Evolutionary conservation across 2,888 invertebrate species (phyloP), one percentile per base, ranked within the genome.

Genomic region (Amiota minor): DNA sequence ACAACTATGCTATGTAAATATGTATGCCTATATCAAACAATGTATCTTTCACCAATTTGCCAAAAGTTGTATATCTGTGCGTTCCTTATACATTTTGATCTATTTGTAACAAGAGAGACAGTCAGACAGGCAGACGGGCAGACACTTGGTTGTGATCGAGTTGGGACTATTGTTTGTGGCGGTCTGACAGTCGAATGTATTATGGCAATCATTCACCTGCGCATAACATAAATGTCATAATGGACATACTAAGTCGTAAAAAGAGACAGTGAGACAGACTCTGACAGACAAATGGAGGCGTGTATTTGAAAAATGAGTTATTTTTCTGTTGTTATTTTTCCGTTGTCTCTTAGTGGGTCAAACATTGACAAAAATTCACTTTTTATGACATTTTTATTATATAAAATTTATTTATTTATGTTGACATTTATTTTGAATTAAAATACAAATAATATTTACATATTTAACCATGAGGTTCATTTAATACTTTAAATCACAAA

Each of bases 41-140:
- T 35, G 35, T 35, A 35, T 35, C 35, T 35, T 35, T 35, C 35
- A 35, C 6, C 81, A 82, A 82, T 79, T 84, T 81, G 81, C 78
- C 86, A 85, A 82, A 71, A 79, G 76, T 76, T 78, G 79, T 80
- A 73, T 82, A 83, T 82, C 81, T 75, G 14, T 75, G 76, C 74
- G 75, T 72, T 35, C 35, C 35, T 35, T 35, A 35, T 35, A 35
- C 35, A 35, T 35, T 84, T 82, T 75, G 74, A 82, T 85, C 82
- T 76, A 35, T n/a, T 23, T 35, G 45, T 6, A 35, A 35, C 35
- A 6, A 8, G 6, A 23, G 2, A 23, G 23, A 23, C 1, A 23
- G 3, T 3, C 1, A 3, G 3, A 23, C 23, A 23, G 23, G 3
- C 3, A 3, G 3, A 35, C 35, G 6, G 35, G 6, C 35, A 35